Base-by-base conservation (phyloP, 2,888 invertebrate species). In the Timandra comae region DNA sequence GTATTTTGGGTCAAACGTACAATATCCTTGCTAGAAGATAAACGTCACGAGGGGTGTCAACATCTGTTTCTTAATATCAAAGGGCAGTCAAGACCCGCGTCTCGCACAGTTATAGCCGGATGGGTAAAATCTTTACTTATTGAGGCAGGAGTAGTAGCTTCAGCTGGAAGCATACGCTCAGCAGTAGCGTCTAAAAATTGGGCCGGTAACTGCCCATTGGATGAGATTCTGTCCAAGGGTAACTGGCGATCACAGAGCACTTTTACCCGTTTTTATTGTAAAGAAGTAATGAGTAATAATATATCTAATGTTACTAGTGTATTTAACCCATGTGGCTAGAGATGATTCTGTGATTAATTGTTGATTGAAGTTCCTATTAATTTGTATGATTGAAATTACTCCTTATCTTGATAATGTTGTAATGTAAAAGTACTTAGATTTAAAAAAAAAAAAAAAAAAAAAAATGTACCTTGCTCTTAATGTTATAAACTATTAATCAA, bases 111-210 rank as follows among this genome's bases (percentile, higher is more conserved):
- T 3, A 46, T 43, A 3, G 41, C 37, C 2, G 41, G 44, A 1
- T 52, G 51, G 49, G 26, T 52, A 0, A 46, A 40, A 25, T 24
- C 35, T 1, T 0, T 45, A 0, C 29, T 54, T 5, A n/a, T 6
- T 6, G 44, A 49, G 9, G 47, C 46, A 1, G 46, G 40, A 3
- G 44, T 56, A 10, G 1, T 4, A 3, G 40, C 41, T 1, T 11
- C 46, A 1, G 41, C 52, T 1, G 52, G 51, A 1, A 51, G 52
- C n/a, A 11, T 46, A 2, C 27, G 52, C 0, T 43, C 52, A 3
- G 49, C 49, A 0, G 51, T 52, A 1, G 52, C 53, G 3, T 54
- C 51, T 1, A 38, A 36, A 26, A 43, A 30, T 12, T 55, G 46
- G 46, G n/a, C 34, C 0, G 35, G 48, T 2, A 43, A 46, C 11